Conservation (phyloP, 1,140 invertebrate genomes). For the Centruroides sculpturatus region DNA sequence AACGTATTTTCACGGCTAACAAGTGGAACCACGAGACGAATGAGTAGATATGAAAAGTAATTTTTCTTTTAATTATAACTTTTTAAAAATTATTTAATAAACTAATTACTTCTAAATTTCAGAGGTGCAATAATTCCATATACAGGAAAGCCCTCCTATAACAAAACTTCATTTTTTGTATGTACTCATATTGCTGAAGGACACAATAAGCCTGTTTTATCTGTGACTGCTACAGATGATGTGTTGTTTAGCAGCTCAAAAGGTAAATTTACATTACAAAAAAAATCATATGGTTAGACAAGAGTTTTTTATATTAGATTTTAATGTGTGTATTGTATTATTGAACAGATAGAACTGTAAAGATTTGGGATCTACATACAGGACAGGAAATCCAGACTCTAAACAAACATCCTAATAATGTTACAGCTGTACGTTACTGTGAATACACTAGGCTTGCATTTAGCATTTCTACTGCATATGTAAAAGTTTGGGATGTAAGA, state of each 20-base stretch:
- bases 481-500: slow-evolving; percentile 67
- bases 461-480: slow-evolving; percentile 61
- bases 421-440: slow-evolving; percentile 55
- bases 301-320: too few relatives aligned
- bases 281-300: too few relatives aligned
- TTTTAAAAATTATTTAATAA: too few relatives aligned
- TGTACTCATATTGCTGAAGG: slow-evolving; percentile 69
- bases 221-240: slow-evolving; percentile 55
- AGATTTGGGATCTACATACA: slow-evolving; percentile 67
- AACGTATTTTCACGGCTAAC: slow-evolving; percentile 63
- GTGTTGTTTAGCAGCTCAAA: slow-evolving; percentile 61
- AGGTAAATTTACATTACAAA: slow-evolving; percentile 33
- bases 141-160: slow-evolving; percentile 10
- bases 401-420: slow-evolving; percentile 59
- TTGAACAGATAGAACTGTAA: slow-evolving; percentile 56
- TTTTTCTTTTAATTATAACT: background rate
- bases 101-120: background rate
- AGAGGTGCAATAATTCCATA: slow-evolving; percentile 19
- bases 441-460: slow-evolving; percentile 46
- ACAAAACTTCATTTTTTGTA: slow-evolving; percentile 42
- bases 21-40: slow-evolving; percentile 36
- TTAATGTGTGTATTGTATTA: too few relatives aligned
- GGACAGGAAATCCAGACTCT: slow-evolving; percentile 53
- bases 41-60: slow-evolving; percentile 23
- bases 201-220: slow-evolving; percentile 64